Evolutionary conservation across 1,140 invertebrate species (phyloP), one percentile per base, ranked within the genome.

Genomic region (Lethrus apterus): DNA sequence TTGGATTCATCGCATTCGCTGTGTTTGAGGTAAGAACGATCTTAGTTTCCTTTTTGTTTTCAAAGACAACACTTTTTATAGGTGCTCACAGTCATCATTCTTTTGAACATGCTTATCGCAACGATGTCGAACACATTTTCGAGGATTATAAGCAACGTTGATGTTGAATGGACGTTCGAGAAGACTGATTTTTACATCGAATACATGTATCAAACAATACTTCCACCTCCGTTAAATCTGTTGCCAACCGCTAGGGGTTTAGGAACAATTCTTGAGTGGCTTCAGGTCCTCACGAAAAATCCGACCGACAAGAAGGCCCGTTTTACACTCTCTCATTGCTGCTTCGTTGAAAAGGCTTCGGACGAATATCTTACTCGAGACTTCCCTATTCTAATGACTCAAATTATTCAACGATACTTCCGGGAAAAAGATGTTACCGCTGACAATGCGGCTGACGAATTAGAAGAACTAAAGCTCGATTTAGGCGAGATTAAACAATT

Each of bases 61-160:
- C n/a, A n/a, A n/a, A n/a, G n/a, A n/a, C n/a, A n/a, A n/a, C n/a
- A n/a, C n/a, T n/a, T n/a, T n/a, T n/a, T n/a, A n/a, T n/a, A n/a
- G n/a, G n/a, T 42, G 14, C 73, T 85, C 31, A 76, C 75, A 11
- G 79, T 85, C 20, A 73, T 86, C 34, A 75, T 86, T 13, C 72
- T 86, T 10, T 59, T 86, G 19, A 86, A 86, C 64, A 84, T 86
- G 79, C 69, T 86, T 14, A 83, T 86, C 52, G 84, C 83, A 2
- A 83, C 83, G 57, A 84, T 86, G 78, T 78, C 80, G n/a, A 82
- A 82, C 51, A 83, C 80, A 1, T 84, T 81, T 57, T 79, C 83
- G 58, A 66, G 71, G 51, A 79, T 86, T 2, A 71, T 67, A 1
- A 73, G 78, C 41, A 78, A 78, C 48, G 70, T 76, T 2, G 71